Evolutionary conservation across 2,888 invertebrate species (phyloP).

Genomic region (Mimachlamys varia): DNA sequence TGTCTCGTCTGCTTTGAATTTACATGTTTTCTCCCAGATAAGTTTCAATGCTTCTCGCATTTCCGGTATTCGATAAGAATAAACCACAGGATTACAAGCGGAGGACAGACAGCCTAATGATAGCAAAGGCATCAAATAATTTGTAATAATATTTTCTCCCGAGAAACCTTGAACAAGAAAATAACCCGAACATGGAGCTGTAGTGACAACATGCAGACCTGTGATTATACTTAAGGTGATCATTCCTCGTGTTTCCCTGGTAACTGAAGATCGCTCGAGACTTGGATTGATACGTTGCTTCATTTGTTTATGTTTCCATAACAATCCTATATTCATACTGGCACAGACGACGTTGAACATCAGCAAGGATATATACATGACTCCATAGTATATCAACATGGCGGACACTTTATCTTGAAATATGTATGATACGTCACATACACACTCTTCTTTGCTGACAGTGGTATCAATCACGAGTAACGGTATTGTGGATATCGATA

Average conservation of each 20-base stretch:
- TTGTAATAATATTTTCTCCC: background rate
- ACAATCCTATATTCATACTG: background rate
- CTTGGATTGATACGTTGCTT: background rate
- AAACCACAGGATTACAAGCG: background rate
- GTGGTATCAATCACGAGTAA: background rate
- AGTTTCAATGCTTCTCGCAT: background rate
- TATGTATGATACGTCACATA: background rate
- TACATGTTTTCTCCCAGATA: background rate
- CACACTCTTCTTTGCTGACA: background rate
- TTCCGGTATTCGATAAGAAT: conserved; percentile 11
- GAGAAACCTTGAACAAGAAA: background rate
- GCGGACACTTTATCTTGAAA: background rate
- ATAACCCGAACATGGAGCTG: background rate
- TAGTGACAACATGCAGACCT: background rate
- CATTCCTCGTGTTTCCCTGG: background rate
- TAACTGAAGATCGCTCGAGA: background rate
- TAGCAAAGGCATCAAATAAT: background rate
- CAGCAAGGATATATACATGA: background rate
- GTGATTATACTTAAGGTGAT: background rate
- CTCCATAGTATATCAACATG: background rate
- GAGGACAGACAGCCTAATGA: background rate
- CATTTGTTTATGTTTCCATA: background rate
- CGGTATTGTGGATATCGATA: background rate
- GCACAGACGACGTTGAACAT: background rate
- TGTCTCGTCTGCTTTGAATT: too few relatives aligned